Evolutionary conservation across 2,888 invertebrate genomes (phyloP), one percentile per base, ranked within the genome.

Genomic region (Tenthredo scrophulariae): DNA sequence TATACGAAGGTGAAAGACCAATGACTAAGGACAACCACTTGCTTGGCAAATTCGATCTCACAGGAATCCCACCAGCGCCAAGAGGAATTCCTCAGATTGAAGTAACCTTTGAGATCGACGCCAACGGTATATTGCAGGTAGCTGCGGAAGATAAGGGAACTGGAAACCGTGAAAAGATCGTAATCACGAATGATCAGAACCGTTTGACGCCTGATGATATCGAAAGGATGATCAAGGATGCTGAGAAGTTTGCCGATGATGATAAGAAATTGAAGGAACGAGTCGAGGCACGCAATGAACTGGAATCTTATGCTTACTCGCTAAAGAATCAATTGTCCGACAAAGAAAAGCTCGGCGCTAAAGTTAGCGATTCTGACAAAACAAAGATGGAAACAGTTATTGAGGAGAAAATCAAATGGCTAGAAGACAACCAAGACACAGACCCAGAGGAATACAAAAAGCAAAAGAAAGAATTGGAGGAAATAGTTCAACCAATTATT

Each of bases 11-110:
- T 90, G 99, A 99, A 94, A 97, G 99, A 91, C 99, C 99, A 40
- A 99, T 99, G 99, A 99, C 99, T 88, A 99, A 99, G 94, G 99
- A 99, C 94, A 99, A 99, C 94, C 99, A 99, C 94, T 95, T 98
- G 88, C 95, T 99, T 86, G 99, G 99, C 87, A 99, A 99, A 94
- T 99, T 99, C 94, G 99, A 99, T 92, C 94, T 99, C 86, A 99
- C 98, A 86, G 99, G 98, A 87, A 99, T 99, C 90, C 99, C 99
- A 86, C 98, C 99, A 70, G 98, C 98, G 82, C 98, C 98, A 0
- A 95, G 98, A 91, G 98, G 98, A 87, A 98, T 98, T 86, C 98
- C 98, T 70, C 98, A 98, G 93, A 98, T 98, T 91, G 98, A 98
- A 93, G 98, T 98, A 9, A 98, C 98, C 0, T 98, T 98, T 91